Evolutionary conservation across 2,113 vertebrate species (phyloP).

Genomic region (Antechinus flavipes): DNA sequence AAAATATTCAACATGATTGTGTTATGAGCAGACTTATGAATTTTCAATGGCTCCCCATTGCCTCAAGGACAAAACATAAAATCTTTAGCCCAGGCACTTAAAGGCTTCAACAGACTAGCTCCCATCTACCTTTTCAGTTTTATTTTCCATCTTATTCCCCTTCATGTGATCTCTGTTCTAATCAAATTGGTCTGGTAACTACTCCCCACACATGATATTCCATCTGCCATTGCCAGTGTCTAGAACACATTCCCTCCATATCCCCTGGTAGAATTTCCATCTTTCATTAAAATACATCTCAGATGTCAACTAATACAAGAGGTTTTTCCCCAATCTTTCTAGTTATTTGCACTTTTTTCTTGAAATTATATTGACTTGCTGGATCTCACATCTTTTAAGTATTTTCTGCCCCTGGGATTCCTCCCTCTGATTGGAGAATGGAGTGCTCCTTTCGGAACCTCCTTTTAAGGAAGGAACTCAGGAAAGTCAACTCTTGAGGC

Average conservation of each 20-base stretch:
- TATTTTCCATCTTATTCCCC: background rate
- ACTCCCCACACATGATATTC: background rate
- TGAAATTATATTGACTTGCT: background rate
- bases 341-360: background rate
- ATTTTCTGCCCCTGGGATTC: background rate
- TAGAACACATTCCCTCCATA: background rate
- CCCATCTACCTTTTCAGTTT: background rate
- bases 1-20: slow-evolving; percentile 55
- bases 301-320: background rate
- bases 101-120: background rate
- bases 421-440: background rate
- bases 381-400: background rate
- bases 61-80: background rate
- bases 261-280: background rate
- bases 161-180: background rate
- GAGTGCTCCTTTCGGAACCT: background rate
- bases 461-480: background rate
- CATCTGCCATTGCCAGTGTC: background rate
- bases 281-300: background rate
- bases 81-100: background rate
- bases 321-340: background rate
- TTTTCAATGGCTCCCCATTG: slow-evolving; percentile 51
- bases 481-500: background rate
- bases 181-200: background rate
- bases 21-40: slow-evolving; percentile 49